Base-by-base conservation (phyloP, 2,888 invertebrate species). In the Parascotia fuliginaria region DNA sequence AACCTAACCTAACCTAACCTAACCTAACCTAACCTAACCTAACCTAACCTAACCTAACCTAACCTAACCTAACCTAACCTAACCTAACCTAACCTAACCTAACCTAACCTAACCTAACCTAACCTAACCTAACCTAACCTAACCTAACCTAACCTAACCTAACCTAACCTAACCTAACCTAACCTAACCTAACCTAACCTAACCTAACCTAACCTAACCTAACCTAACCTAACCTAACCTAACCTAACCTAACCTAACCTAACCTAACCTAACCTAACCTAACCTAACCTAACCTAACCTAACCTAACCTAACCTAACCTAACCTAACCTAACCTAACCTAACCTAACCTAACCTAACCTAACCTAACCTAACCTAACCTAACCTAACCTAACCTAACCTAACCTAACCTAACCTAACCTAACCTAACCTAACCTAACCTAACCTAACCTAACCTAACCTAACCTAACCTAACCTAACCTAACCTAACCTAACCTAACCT, bases 281-380 rank as follows among this genome's bases (percentile, higher is more conserved):
- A 52, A 54, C 56, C 55, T 46, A 48, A 56, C 49, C 55, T 46
- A 54, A 44, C 49, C 52, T 43, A 46, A 46, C 49, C 46, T 43
- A 54, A 51, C 52, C 57, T 57, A 57, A 57, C 56, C 56, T 54
- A 57, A 56, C 60, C 55, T 55, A 60, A 57, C 60, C 54, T 55
- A 55, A 57, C 60, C 51, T 54, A 56, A 56, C 60, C 55, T 57
- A 57, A 56, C 56, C 55, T 54, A 60, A 54, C 56, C 52, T 50
- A 55, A 56, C 56, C 54, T 55, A 57, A 55, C 60, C 55, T 55
- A 60, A 56, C 56, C 56, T 57, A 57, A 51, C 54, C 49, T 53
- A 54, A 46, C 55, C 49, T 46, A 52, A 51, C 47, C 51, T 42
- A 48, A 47, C 47, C 50, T 37, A 43, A 46, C 49, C 39, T 43